Evolutionary conservation across 2,797 vertebrate genomes (phyloP), one percentile per base, ranked within the genome.

Genomic region (Nyctibius grandis): DNA sequence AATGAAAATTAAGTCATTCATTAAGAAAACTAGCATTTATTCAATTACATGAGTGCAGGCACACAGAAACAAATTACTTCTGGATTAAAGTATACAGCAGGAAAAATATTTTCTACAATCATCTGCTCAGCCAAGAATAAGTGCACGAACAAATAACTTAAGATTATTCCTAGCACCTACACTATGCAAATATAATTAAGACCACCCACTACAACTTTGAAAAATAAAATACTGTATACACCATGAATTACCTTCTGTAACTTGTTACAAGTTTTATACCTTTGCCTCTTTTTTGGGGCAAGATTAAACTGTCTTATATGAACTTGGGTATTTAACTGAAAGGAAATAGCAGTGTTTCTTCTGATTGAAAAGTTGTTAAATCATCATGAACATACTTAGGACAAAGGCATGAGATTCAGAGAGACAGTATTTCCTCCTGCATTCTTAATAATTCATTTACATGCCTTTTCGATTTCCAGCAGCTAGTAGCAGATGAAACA

Each of bases 41-140:
- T 91, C 47, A 72, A 42, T 34, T 69, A 82, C 64, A 75, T 11
- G 45, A 88, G 25, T 31, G 67, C 12, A 53, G n/a, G 21, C 48
- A 91, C 29, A 48, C 26, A 94, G 80, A 96, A 89, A 83, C 11
- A 84, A 93, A 95, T 40, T 70, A 56, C 34, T 73, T 94, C 69
- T 78, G 78, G 29, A 65, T 82, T 67, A 87, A 94, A 93, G 57
- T n/a, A 75, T 36, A 87, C 1, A 78, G 31, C 34, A 89, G 42
- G 40, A 91, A 88, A 91, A 81, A 50, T 50, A 72, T 45, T 69
- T 88, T 63, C 20, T 57, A 60, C 12, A 53, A 22, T n/a, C 29
- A 64, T 9, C 57, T 65, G 42, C 54, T 68, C 53, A 78, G 21
- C 26, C 69, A 86, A 70, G 45, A 78, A 21, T 23, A 83, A 70